Evolutionary conservation across 2,888 invertebrate species (phyloP), one percentile per base, ranked within the genome.

Genomic region (Stegophylla sp.): DNA sequence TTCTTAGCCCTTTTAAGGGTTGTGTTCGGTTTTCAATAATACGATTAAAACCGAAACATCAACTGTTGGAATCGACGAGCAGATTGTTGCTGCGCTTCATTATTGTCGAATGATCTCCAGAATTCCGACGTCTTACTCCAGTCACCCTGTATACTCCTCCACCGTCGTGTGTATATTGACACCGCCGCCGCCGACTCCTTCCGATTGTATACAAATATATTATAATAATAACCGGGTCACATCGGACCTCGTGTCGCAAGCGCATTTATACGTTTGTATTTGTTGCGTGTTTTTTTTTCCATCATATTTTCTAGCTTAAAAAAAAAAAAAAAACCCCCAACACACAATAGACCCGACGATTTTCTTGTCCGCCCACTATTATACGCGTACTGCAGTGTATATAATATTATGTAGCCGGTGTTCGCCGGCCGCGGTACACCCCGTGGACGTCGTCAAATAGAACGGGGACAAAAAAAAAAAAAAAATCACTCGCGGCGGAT

Each of bases 281-380:
- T 15, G 26, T 13, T 28, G 26, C 23, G 17, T 59, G 26, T 61
- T 28, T 20, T 23, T 66, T 66, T 64, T 43, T 26, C n/a, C 66
- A 17, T 45, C 17, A 5, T 23, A 13, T 17, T 48, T 5, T 48
- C 10, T 13, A 26, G 17, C 34, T 48, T 15, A 10, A 26, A 59
- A 23, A n/a, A n/a, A n/a, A n/a, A n/a, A n/a, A n/a, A n/a, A 59
- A 59, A 53, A 4, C 20, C n/a, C 1, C 13, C 51, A 3, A 20
- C 3, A 63, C 3, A 63, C 79, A 79, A 63, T 41, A 71, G 61
- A 79, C 67, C 79, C 69, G 61, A 10, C 61, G 71, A 61, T 71
- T 79, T 79, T 79, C 69, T 79, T 71, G 79, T 79, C 79, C 79
- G 79, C 79, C 79, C 79, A 71, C 79, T n/a, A 20, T 17, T 10